Base-by-base conservation (phyloP, 2,888 invertebrate species). In the Scelioninae gen. 1 region DNA sequence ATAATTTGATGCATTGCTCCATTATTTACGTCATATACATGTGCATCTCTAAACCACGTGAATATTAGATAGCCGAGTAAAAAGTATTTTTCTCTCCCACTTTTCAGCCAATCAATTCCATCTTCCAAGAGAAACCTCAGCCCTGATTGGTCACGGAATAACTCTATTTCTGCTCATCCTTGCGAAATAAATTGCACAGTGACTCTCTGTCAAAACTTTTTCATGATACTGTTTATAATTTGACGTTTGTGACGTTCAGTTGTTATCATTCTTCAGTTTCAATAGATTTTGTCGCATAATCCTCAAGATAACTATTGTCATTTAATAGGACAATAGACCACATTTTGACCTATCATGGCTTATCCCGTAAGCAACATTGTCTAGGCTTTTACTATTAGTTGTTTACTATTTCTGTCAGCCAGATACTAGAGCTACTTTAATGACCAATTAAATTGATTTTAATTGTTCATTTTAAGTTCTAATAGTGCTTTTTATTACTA, bases 361-460 rank as follows among this genome's bases (percentile, higher is more conserved):
- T 75, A 75, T 75, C 75, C 75, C n/a, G 75, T 75, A 66, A 75
- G 75, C 62, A 38, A 56, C 16, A 32, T 32, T 23, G 15, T 45
- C 45, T 40, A 40, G 10, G 10, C 40, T 34, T 3, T 40, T 40
- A 9, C 7, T 40, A 9, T 40, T 10, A 40, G 40, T 40, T 40
- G 10, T 9, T 3, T 13, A 5, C 8, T 45, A 4, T 45, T n/a
- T 45, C 13, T 45, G 13, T 45, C 15, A 13, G n/a, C n/a, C n/a
- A n/a, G n/a, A n/a, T n/a, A n/a, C n/a, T n/a, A n/a, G n/a, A n/a
- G n/a, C n/a, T n/a, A n/a, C n/a, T n/a, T n/a, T n/a, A n/a, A n/a
- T n/a, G n/a, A n/a, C n/a, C n/a, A n/a, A n/a, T n/a, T n/a, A n/a
- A n/a, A n/a, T n/a, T n/a, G n/a, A n/a, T n/a, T n/a, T n/a, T n/a